Conservation (phyloP, 2,797 vertebrate genomes). For the Anomalospiza imberbis region DNA sequence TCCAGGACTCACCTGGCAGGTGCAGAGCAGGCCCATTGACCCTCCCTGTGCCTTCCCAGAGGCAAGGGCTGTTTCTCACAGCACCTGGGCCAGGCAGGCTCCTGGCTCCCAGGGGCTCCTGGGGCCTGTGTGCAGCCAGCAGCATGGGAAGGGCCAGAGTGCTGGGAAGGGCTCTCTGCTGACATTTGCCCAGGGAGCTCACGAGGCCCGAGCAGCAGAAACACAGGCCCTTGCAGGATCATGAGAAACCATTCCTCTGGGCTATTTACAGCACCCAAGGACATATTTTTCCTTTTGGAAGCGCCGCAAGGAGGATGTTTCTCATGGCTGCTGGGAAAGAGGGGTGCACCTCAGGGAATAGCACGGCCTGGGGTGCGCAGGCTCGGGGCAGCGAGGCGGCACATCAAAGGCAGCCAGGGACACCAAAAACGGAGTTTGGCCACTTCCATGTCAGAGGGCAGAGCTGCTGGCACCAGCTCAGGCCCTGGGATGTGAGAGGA, state of each 20-base stretch:
- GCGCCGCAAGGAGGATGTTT: constrained; percentile 59
- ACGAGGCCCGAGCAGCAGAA: background rate
- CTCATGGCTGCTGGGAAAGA: constrained; percentile 60
- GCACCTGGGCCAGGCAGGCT: background rate
- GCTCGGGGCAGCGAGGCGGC: background rate
- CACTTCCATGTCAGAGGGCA: constrained; percentile 31
- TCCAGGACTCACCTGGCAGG: accelerated
- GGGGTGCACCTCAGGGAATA: constrained; percentile 5
- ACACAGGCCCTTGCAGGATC: constrained; percentile 1
- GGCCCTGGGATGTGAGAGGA: background rate
- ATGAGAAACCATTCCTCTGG: constrained; percentile 59
- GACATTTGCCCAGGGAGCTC: background rate
- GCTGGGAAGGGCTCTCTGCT: background rate
- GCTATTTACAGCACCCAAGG: constrained; percentile 65
- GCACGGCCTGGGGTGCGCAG: background rate
- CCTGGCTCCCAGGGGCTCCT: background rate
- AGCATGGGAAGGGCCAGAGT: background rate
- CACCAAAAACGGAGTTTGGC: background rate
- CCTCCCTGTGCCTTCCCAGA: background rate
- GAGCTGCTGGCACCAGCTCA: constrained; percentile 1
- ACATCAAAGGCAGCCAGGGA: constrained; percentile 25
- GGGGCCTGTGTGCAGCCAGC: background rate
- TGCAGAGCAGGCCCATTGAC: background rate
- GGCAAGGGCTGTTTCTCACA: background rate
- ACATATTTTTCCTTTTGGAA: constrained; percentile 43